Base-by-base conservation (phyloP, 1,140 invertebrate species). In the Dendrolimus kikuchii region DNA sequence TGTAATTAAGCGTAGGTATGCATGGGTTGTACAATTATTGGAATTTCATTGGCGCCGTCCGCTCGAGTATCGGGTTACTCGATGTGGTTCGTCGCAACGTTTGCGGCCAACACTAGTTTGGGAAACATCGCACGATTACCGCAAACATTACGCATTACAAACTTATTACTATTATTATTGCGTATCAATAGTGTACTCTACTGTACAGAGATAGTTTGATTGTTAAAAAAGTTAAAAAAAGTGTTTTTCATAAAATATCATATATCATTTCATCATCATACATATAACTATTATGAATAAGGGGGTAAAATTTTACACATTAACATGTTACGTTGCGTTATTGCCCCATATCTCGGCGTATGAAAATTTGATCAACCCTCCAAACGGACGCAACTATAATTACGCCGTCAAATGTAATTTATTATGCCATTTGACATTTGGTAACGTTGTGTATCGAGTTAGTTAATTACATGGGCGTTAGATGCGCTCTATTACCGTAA, bases 51-150 rank as follows among this genome's bases (percentile, higher is more conserved):
- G 59, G 53, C 56, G 56, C 45, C 9, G 52, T 38, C 50, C 47
- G 4, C 8, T 41, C 39, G 55, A 47, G 38, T 47, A 58, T 55
- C 50, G 53, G 53, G 53, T 58, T 59, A 59, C 46, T 44, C 55
- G 55, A 39, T 43, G 36, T 9, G 57, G 58, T 59, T 55, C 64
- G 65, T 63, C 68, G 62, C 52, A 66, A 61, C 66, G 61, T 64
- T 69, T 61, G 68, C 60, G 71, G 68, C 66, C 51, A 46, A 60
- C 45, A 65, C 59, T 57, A 68, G 66, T 74, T 74, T 61, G 62
- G 64, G 38, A 58, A 63, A 51, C 57, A 46, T 55, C 64, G 59
- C 58, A 58, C 52, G 43, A 46, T 48, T 43, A 23, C 61, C 57
- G 57, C 64, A 66, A 66, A 73, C 67, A 63, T 57, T 70, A 46